A percentile compares a stretch with the other conserved stretches of the same genome.
Conservation (phyloP, 2,888 invertebrate genomes). For the Andrena praecox region DNA sequence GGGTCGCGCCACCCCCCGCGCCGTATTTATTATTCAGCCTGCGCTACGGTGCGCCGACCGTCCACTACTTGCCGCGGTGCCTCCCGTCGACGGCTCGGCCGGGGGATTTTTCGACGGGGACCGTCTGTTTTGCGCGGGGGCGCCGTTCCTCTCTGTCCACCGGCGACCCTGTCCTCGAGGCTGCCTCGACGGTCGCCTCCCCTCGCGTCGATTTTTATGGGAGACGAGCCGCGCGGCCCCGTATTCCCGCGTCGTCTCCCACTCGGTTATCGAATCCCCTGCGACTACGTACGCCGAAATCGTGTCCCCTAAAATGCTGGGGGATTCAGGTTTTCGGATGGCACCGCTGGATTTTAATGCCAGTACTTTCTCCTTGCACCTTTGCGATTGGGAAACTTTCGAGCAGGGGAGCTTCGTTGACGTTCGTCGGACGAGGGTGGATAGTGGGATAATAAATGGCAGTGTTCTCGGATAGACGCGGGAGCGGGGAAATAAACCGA, state of each 20-base stretch:
- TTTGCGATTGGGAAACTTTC: no score
- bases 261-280: conserved; percentile 38
- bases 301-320: neutral
- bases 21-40: conserved; percentile 76
- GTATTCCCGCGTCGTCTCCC: neutral
- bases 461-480: neutral
- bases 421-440: no score
- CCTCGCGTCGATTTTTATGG: conserved; percentile 34
- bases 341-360: no score
- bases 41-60: conserved; percentile 57
- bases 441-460: no score
- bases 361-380: no score
- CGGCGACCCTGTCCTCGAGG: neutral
- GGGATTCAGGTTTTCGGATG: no score
- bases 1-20: conserved; percentile 69
- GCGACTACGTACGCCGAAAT: conserved; percentile 2
- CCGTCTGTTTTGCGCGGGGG: conserved; percentile 24
- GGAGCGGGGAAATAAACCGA: conserved; percentile 6
- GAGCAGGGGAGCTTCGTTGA: no score
- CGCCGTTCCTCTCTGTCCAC: neutral
- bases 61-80: conserved; percentile 28
- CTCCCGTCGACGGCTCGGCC: conserved; percentile 36
- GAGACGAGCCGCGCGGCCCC: neutral
- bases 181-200: neutral
- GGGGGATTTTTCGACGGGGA: conserved; percentile 43